Evolutionary conservation across 1,140 invertebrate species (phyloP).

Genomic region (Platyura marginata): DNA sequence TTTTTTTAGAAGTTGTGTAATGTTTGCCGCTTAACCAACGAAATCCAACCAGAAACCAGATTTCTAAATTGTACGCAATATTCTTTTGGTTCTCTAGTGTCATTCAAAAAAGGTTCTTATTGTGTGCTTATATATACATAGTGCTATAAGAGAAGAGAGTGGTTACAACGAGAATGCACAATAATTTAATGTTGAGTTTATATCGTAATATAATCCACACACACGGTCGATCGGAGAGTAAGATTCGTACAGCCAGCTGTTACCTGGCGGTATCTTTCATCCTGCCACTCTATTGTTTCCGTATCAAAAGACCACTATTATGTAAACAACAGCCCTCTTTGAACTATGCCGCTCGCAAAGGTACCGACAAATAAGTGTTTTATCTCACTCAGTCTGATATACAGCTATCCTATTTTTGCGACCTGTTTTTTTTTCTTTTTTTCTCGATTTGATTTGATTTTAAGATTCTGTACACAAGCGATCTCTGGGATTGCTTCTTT

Average conservation of each 20-base stretch:
- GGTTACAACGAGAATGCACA: no score
- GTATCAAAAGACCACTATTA: constrained; percentile 27
- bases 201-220: not conserved
- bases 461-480: not conserved
- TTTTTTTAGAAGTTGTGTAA: no score
- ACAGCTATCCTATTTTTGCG: constrained; percentile 1
- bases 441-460: constrained; percentile 1
- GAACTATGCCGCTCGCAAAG: constrained; percentile 25
- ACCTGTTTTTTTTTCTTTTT: constrained; percentile 1
- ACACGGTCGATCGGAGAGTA: not conserved
- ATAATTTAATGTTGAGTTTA: not conserved
- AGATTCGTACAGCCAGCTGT: constrained; percentile 3
- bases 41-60: not conserved
- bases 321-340: constrained; percentile 26
- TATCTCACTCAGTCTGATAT: constrained; percentile 1
- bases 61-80: not conserved
- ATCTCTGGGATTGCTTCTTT: not conserved
- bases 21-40: not conserved
- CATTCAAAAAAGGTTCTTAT: not conserved
- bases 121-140: no score
- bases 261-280: constrained; percentile 21
- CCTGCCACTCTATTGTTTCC: constrained; percentile 25
- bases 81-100: not conserved
- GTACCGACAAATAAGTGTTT: constrained; percentile 11
- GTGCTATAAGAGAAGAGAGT: no score